Conservation (phyloP, 2,888 invertebrate species). For the Sclerodermus sp. region DNA sequence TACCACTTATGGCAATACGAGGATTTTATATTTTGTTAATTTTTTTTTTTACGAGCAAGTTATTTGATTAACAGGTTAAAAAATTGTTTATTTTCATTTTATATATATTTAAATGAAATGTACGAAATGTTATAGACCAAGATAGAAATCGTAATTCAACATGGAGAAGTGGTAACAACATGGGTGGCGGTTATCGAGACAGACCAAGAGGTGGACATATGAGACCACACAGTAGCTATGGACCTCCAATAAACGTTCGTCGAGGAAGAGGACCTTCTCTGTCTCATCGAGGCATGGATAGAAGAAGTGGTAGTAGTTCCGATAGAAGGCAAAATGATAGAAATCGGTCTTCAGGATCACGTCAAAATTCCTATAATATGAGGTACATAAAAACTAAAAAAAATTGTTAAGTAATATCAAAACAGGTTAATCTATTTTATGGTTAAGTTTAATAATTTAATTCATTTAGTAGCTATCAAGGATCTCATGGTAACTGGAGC, state of each 20-base stretch:
- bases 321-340: conserved; percentile 50
- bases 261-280: conserved; percentile 33
- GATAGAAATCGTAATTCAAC: conserved; percentile 46
- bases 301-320: conserved; percentile 34
- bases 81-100: no score
- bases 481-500: conserved; percentile 34
- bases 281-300: conserved; percentile 37
- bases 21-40: no score
- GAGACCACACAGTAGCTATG: conserved; percentile 46
- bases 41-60: no score
- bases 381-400: conserved; percentile 32
- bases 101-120: neutral
- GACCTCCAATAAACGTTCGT: conserved; percentile 34
- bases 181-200: conserved; percentile 48
- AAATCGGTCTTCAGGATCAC: conserved; percentile 29
- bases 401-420: no score
- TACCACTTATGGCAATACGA: no score
- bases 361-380: conserved; percentile 43
- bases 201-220: conserved; percentile 43
- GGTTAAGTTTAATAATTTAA: no score
- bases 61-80: no score
- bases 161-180: conserved; percentile 46
- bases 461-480: conserved; percentile 36
- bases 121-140: conserved; percentile 29
- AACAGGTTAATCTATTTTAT: no score